These are phyloP conservation scores for Peromyscus californicus DNA, from an alignment of 2,113 vertebrate species.

Conservation along the genomic window DNA sequence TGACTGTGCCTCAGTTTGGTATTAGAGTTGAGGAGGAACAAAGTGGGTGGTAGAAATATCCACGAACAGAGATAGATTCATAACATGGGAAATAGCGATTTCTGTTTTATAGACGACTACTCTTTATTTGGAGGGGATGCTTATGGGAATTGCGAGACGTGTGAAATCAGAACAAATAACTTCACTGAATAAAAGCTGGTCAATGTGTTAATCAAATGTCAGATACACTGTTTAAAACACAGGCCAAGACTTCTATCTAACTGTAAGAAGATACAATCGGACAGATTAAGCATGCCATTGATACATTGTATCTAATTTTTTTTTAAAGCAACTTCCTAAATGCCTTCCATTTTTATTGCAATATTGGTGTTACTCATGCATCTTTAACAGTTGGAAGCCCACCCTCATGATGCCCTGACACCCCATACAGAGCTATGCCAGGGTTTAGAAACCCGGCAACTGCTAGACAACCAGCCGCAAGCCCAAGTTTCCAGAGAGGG, in stretches of 20 bases:
- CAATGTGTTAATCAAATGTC: not conserved
- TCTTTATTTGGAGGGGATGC: not conserved
- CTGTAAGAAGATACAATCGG: constrained; percentile 27
- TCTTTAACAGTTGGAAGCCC: constrained; percentile 31
- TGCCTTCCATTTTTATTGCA: not conserved
- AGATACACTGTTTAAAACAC: not conserved
- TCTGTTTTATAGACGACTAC: not conserved
- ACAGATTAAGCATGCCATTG: constrained; percentile 39
- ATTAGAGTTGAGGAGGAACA: not conserved
- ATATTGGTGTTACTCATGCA: not conserved
- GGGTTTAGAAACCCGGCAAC: not conserved
- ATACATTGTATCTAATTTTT: not conserved
- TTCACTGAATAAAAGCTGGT: not conserved
- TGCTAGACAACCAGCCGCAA: constrained; percentile 19
- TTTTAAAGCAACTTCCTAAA: not conserved
- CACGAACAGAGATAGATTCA: not conserved
- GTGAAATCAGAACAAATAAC: constrained; percentile 42
- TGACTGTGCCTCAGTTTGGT: not conserved
- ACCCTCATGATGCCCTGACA: constrained; percentile 1
- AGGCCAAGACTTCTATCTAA: constrained; percentile 18
- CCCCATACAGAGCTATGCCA: not conserved
- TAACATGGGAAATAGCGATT: constrained; percentile 8
- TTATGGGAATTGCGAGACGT: not conserved
- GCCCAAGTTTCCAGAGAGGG: not conserved
- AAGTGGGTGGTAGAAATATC: not conserved